Percentiles rank a stretch among this genome's conserved stretches.
Conservation (phyloP, 2,888 invertebrate genomes). For the Spilarctia lutea region DNA sequence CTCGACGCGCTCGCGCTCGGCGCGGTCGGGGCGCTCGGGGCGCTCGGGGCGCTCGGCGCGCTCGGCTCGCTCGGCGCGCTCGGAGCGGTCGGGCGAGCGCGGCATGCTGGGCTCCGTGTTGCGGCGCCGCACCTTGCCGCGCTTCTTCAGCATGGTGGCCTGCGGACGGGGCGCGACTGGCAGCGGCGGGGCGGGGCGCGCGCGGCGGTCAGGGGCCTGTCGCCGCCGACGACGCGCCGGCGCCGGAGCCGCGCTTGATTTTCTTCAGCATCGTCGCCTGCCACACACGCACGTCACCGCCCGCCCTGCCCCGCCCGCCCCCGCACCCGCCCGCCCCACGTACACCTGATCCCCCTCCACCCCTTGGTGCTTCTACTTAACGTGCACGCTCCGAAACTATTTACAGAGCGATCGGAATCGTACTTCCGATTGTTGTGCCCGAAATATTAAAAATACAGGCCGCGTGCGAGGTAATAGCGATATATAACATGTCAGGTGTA, state of each 20-base stretch:
- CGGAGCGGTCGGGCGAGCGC: constrained; percentile 71
- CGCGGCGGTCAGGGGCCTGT: constrained; percentile 65
- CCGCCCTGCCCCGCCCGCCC: constrained; percentile 54
- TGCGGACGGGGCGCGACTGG: constrained; percentile 81
- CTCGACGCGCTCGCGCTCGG: constrained; percentile 69
- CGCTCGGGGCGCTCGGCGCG: constrained; percentile 75
- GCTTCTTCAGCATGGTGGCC: constrained; percentile 99
- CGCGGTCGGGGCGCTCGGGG: constrained; percentile 49
- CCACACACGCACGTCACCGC: constrained; percentile 68
- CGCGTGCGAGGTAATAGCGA: constrained; percentile 34
- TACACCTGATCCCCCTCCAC: constrained; percentile 33
- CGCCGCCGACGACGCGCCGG: constrained; percentile 89
- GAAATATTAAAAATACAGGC: not conserved
- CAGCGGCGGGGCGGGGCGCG: constrained; percentile 70
- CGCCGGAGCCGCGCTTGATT: constrained; percentile 97
- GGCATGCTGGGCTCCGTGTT: constrained; percentile 95
- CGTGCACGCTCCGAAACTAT: not conserved
- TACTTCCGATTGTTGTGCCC: not conserved
- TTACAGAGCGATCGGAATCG: not conserved
- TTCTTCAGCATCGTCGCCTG: constrained; percentile 99
- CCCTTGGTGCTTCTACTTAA: not conserved
- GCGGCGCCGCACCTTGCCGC: constrained; percentile 98
- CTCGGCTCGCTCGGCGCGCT: constrained; percentile 72
- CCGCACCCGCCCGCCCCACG: constrained; percentile 48
- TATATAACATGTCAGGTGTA: constrained; percentile 45